Conservation (phyloP, 2,888 invertebrate genomes). For the Scelioninae gen. 1 region DNA sequence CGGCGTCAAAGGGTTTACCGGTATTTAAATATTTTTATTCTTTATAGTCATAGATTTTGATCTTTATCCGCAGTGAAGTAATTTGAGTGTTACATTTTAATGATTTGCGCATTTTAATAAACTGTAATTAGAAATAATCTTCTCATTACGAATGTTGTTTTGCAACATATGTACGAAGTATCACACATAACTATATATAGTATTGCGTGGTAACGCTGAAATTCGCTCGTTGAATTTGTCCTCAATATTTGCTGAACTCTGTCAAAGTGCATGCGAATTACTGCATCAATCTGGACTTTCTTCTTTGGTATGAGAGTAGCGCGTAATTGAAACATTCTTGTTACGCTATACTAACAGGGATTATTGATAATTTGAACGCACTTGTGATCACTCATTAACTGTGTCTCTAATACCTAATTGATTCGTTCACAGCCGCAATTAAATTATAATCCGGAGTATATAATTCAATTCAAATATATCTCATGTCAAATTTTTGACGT, state of each 20-base stretch:
- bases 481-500: not conserved
- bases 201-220: slow-evolving; percentile 73
- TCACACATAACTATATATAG: too few relatives aligned
- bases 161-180: too few relatives aligned
- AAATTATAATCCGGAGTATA: not conserved
- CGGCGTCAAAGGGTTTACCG: too few relatives aligned
- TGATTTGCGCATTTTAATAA: too few relatives aligned
- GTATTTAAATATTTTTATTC: too few relatives aligned
- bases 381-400: slow-evolving; percentile 72
- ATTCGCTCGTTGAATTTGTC: slow-evolving; percentile 79
- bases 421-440: slow-evolving; percentile 2
- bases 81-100: too few relatives aligned
- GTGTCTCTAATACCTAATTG: slow-evolving; percentile 55
- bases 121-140: too few relatives aligned
- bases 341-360: slow-evolving; percentile 73
- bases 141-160: too few relatives aligned
- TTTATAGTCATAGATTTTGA: too few relatives aligned
- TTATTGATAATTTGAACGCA: slow-evolving; percentile 75
- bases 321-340: slow-evolving; percentile 81
- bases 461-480: not conserved
- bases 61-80: too few relatives aligned
- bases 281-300: slow-evolving; percentile 79
- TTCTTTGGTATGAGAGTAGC: slow-evolving; percentile 67
- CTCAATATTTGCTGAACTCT: slow-evolving; percentile 79
- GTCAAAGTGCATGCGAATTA: slow-evolving; percentile 84